Percentiles rank a stretch among this genome's conserved stretches.
Evolutionary conservation across 1,140 invertebrate species (phyloP).

Genomic region (Augochlora pura): DNA sequence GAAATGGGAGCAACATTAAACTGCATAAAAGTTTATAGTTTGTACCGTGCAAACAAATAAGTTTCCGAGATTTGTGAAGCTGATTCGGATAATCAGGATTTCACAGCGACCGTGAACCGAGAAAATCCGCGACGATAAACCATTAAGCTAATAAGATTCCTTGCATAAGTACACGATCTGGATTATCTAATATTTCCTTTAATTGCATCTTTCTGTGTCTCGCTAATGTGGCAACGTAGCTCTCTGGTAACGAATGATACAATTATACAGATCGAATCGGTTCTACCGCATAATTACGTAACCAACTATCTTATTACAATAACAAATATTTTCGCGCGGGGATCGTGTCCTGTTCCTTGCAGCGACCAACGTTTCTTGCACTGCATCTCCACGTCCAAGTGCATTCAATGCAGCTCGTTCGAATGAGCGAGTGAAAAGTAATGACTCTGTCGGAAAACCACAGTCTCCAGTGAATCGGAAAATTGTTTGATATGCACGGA

Average conservation of each 20-base stretch:
- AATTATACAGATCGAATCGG: not conserved
- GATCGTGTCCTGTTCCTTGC: not conserved
- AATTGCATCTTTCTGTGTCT: not conserved
- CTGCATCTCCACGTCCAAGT: not conserved
- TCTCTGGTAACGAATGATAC: slow-evolving; percentile 12
- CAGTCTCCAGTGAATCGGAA: not conserved
- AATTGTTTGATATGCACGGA: not conserved
- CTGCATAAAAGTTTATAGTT: not conserved
- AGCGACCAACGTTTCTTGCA: not conserved
- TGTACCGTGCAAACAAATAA: too few species aligned
- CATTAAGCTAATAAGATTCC: not conserved
- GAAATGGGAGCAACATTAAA: too few species aligned
- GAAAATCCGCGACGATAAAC: not conserved
- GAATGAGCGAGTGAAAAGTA: not conserved
- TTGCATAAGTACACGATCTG: not conserved
- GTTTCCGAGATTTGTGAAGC: not conserved
- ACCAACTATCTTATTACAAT: slow-evolving; percentile 9
- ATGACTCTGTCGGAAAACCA: not conserved
- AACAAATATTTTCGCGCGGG: not conserved
- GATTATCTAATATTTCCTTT: not conserved
- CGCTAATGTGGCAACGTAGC: not conserved
- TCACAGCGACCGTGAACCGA: not conserved
- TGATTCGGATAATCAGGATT: not conserved
- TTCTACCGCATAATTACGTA: slow-evolving; percentile 21
- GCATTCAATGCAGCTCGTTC: not conserved